These are phyloP conservation scores for Napeogenes sylphis DNA, from an alignment of 2,888 invertebrate genomes.

Conservation along the genomic window DNA sequence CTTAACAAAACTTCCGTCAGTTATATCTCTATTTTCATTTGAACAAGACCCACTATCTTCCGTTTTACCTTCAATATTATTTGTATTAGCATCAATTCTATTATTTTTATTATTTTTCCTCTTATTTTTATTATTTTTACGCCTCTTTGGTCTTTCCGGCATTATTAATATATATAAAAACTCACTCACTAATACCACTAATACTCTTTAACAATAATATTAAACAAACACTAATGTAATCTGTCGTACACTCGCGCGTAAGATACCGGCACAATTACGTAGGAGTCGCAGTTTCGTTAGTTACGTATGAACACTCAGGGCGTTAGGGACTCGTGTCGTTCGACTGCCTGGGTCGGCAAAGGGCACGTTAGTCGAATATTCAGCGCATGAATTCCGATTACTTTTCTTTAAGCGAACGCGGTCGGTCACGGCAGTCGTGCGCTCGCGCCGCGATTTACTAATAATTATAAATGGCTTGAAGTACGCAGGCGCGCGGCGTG, in stretches of 20 bases:
- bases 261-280: conserved; percentile 59
- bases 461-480: conserved; percentile 76
- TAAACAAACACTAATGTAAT: conserved; percentile 53
- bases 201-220: conserved; percentile 52
- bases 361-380: conserved; percentile 40
- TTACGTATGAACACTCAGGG: conserved; percentile 38
- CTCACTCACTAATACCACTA: conserved; percentile 62
- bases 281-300: conserved; percentile 50
- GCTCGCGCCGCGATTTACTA: conserved; percentile 74
- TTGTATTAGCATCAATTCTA: conserved; percentile 45
- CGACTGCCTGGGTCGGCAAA: conserved; percentile 45
- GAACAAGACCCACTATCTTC: conserved; percentile 29
- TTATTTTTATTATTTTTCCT: conserved; percentile 67
- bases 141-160: conserved; percentile 67
- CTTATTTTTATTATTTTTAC: conserved; percentile 71
- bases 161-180: conserved; percentile 47
- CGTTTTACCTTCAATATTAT: conserved; percentile 42
- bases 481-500: conserved; percentile 69
- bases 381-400: conserved; percentile 16
- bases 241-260: conserved; percentile 46
- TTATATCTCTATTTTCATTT: conserved; percentile 20
- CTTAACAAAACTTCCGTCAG: conserved; percentile 1
- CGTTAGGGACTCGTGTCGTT: conserved; percentile 48
- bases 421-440: conserved; percentile 69
- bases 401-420: conserved; percentile 64